These are phyloP conservation scores for Rhinolophus ferrumequinum DNA, from an alignment of 2,113 vertebrate genomes.

Conservation along the genomic window DNA sequence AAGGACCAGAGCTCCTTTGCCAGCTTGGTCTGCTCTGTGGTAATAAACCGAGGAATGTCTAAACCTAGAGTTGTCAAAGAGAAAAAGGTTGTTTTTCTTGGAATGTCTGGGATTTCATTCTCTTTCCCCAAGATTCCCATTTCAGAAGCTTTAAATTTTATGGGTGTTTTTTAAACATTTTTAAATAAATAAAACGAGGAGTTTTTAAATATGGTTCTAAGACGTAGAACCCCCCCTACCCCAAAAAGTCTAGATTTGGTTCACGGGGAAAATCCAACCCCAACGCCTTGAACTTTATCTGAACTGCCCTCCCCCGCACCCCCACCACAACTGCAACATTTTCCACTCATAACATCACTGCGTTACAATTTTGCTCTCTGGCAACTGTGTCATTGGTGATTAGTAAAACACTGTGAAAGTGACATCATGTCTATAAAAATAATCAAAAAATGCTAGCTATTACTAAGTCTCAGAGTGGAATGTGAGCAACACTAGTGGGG, in stretches of 20 bases:
- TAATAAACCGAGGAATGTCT: slow-evolving; percentile 39
- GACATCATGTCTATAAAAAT: slow-evolving; percentile 78
- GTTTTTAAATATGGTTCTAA: slow-evolving; percentile 21
- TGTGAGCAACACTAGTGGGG: slow-evolving; percentile 42
- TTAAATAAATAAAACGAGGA: not conserved
- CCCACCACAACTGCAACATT: not conserved
- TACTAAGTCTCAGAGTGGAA: slow-evolving; percentile 67
- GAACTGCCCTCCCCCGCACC: not conserved
- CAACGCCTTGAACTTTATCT: not conserved
- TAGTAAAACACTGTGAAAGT: slow-evolving; percentile 77
- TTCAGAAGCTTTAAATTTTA: slow-evolving; percentile 25
- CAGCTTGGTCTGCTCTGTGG: not conserved
- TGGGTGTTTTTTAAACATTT: not conserved
- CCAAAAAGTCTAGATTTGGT: slow-evolving; percentile 29
- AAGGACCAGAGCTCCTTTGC: not conserved
- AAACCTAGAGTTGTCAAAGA: not conserved
- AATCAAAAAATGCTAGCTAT: slow-evolving; percentile 77
- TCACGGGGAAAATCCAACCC: not conserved
- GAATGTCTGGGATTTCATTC: slow-evolving; percentile 47
- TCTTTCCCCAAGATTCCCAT: slow-evolving; percentile 9
- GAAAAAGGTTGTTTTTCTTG: slow-evolving; percentile 50
- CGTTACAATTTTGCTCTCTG: slow-evolving; percentile 69
- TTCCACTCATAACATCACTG: slow-evolving; percentile 57
- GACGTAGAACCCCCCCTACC: not conserved
- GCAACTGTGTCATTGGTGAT: slow-evolving; percentile 69